phyloP scores from a whole-genome alignment of 2,113 vertebrate species.

The Percopsis transmontana region DNA sequence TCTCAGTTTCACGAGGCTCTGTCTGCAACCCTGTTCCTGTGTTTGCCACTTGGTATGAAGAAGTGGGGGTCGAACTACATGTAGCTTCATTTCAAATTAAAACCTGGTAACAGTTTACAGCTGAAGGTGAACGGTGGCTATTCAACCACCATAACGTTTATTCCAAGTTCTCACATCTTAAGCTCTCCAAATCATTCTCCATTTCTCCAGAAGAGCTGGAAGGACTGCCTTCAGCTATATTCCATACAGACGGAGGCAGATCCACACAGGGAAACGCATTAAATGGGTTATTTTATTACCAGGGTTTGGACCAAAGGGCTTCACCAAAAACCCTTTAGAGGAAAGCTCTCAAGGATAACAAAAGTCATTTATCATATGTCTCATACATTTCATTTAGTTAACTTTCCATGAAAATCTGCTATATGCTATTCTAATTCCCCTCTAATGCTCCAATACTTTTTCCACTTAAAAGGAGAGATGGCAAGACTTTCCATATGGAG shows the following conservation, averaged over 20 bases:
- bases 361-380: slow-evolving; percentile 10
- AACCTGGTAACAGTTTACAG: no score
- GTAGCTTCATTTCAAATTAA: no score
- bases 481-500: no score
- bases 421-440: neutral
- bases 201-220: neutral
- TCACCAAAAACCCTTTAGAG: slow-evolving; percentile 32
- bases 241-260: neutral
- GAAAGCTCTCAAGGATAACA: slow-evolving; percentile 35
- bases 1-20: no score
- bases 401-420: neutral
- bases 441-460: neutral
- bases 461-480: neutral
- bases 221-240: neutral
- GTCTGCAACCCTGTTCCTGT: no score
- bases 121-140: no score
- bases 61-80: no score
- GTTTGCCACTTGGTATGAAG: no score
- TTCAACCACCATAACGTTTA: neutral
- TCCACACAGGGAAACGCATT: slow-evolving; percentile 18
- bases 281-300: slow-evolving; percentile 30
- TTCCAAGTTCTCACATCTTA: neutral
- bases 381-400: slow-evolving; percentile 3
- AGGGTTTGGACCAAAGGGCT: slow-evolving; percentile 14
- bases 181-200: neutral